A percentile compares a stretch with the other conserved stretches of the same genome.
Evolutionary conservation across 2,113 vertebrate species (phyloP).

Genomic region (Callipepla squamata): DNA sequence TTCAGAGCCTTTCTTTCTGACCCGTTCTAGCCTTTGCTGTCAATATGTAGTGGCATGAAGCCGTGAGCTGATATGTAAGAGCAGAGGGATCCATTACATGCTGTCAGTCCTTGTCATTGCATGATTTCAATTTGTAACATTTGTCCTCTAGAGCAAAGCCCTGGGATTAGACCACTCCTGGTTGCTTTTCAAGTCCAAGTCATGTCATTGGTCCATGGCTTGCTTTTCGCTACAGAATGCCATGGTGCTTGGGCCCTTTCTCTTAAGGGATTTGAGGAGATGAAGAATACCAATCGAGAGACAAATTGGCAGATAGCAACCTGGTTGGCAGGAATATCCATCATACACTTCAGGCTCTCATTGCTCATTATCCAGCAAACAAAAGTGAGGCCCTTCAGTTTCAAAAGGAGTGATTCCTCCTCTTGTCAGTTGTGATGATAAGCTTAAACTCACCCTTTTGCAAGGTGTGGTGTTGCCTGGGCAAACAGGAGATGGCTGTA

Average conservation of each 20-base stretch:
- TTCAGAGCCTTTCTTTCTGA: neutral
- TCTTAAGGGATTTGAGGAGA: neutral
- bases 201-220: neutral
- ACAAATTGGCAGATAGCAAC: neutral
- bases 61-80: neutral
- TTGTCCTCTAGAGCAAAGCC: conserved; percentile 36
- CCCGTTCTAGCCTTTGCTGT: conserved; percentile 13
- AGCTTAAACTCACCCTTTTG: neutral
- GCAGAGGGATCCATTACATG: neutral
- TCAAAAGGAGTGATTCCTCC: neutral
- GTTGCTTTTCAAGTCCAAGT: neutral
- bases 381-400: neutral
- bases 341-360: neutral
- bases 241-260: neutral
- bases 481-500: neutral
- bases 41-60: neutral
- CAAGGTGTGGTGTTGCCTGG: neutral
- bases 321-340: neutral
- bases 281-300: neutral
- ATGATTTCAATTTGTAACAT: conserved; percentile 18
- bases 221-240: neutral
- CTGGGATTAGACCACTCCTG: neutral
- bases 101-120: conserved; percentile 32
- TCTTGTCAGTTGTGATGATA: neutral
- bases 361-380: neutral